Evolutionary conservation across 2,888 invertebrate species (phyloP).

Genomic region (Tachina lurida): DNA sequence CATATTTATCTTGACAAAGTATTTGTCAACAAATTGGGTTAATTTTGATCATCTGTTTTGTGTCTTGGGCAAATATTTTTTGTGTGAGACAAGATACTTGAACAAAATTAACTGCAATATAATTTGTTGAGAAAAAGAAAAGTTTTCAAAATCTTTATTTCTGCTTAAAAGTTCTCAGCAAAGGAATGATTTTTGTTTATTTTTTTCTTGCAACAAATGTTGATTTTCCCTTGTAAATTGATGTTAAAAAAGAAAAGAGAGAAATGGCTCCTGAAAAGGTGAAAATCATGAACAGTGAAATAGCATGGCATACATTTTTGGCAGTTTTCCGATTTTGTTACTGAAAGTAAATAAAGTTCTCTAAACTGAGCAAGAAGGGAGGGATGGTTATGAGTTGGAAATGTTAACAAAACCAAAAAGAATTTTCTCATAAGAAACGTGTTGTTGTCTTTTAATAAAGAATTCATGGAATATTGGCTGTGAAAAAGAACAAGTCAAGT

Average conservation of each 20-base stretch:
- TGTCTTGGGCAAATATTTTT: too few relatives aligned
- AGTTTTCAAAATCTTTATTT: not conserved
- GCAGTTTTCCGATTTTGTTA: not conserved
- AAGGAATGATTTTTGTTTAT: not conserved
- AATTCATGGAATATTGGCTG: slow-evolving; percentile 32
- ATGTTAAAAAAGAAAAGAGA: not conserved
- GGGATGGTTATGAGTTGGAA: slow-evolving; percentile 6
- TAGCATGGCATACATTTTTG: slow-evolving; percentile 19
- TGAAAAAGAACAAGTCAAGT: slow-evolving; percentile 29
- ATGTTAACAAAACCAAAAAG: slow-evolving; percentile 33
- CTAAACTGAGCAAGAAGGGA: not conserved
- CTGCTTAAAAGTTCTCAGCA: not conserved
- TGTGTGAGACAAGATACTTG: not conserved
- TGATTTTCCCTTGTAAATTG: slow-evolving; percentile 17
- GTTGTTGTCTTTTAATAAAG: slow-evolving; percentile 19
- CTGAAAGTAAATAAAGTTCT: not conserved
- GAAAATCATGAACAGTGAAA: slow-evolving; percentile 8
- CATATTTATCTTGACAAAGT: too few relatives aligned
- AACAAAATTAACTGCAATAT: not conserved
- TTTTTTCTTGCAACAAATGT: not conserved
- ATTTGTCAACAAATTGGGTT: too few relatives aligned
- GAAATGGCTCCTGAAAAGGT: not conserved
- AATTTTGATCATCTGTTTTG: too few relatives aligned
- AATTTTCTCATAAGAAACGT: not conserved
- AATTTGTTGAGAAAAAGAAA: not conserved